Base-by-base conservation (phyloP, 1,140 invertebrate species). In the Drosophila mojavensis region DNA sequence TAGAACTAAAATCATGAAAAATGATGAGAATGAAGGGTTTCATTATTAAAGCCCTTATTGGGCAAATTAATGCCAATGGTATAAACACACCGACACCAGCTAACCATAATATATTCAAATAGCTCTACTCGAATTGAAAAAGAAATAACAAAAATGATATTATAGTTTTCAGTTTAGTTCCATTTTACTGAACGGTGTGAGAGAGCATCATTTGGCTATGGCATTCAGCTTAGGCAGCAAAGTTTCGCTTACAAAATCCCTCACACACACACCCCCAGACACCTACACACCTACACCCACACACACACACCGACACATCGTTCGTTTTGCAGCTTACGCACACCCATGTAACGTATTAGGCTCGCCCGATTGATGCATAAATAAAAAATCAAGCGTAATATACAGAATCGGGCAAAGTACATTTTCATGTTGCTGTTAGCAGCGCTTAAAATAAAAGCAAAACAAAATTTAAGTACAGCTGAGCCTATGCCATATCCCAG, bases 341-440 rank as follows among this genome's bases (percentile, higher is more conserved):
- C 76, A 82, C 76, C 83, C 83, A 63, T 69, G 79, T 86, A 83
- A 83, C 83, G 88, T 83, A 83, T 86, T 82, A 79, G 72, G 75
- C 63, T 88, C 66, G 75, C 75, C 71, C 51, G 75, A 58, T 75
- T 86, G 79, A 82, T 88, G 76, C 81, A 88, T 88, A 82, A 88
- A 88, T 86, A 82, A 86, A 86, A 86, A 86, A 86, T 82, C 83
- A 77, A 86, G 72, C 76, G 72, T 82, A 69, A 82, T 80, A 79
- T 67, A 79, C 75, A 83, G 77, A 71, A 83, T 83, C 83, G 77
- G 77, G 83, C 79, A 88, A 86, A 86, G 83, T 86, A 86, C 71
- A 82, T 86, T 86, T 86, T 79, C 83, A 88, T 86, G 83, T 86
- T 73, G 45, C 68, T 77, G 71, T 64, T 67, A 67, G 66, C 50